Evolutionary conservation across 2,888 invertebrate species (phyloP), one percentile per base, ranked within the genome.

Genomic region (Diadromus collaris): DNA sequence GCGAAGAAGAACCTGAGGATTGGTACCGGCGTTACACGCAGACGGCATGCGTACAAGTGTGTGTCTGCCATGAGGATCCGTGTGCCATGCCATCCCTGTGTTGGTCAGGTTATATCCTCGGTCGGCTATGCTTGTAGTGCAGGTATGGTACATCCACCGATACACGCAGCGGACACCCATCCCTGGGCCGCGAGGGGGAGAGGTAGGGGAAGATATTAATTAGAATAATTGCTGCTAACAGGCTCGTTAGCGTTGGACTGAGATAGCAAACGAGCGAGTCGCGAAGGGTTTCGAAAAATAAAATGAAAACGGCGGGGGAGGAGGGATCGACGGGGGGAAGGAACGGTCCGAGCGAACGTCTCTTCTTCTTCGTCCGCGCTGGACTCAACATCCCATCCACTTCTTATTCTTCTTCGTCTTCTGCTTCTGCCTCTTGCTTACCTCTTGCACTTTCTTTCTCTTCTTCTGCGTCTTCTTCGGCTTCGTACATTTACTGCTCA

Each of bases 211-310:
- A 88, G 87, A 90, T 90, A 90, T 90, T 90, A 90, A 90, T 90
- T 90, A 90, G 89, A 90, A 90, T 90, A 89, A 90, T 90, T 90
- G 89, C 88, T 87, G 89, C 89, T 90, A 90, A 90, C 90, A 90
- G 90, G 87, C 90, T 90, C 89, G 90, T 90, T 90, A 90, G 89
- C 89, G 89, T 88, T 89, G 78, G 82, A 88, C 87, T 83, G 85
- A 85, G 88, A 89, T 89, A 88, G 89, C 88, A 86, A 88, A 86
- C 87, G 88, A 88, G 88, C 84, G 84, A 81, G 84, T 77, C 82
- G 82, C 73, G 63, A 64, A 70, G 76, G 68, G 79, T 85, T 79
- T 83, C 78, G 84, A 87, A 87, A 89, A 88, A 87, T 87, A 88
- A 89, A 86, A 83, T 80, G 85, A 78, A 82, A 70, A 67, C 48